phyloP scores from a whole-genome alignment of 2,113 vertebrate genomes.

The Dicentrarchus labrax region DNA sequence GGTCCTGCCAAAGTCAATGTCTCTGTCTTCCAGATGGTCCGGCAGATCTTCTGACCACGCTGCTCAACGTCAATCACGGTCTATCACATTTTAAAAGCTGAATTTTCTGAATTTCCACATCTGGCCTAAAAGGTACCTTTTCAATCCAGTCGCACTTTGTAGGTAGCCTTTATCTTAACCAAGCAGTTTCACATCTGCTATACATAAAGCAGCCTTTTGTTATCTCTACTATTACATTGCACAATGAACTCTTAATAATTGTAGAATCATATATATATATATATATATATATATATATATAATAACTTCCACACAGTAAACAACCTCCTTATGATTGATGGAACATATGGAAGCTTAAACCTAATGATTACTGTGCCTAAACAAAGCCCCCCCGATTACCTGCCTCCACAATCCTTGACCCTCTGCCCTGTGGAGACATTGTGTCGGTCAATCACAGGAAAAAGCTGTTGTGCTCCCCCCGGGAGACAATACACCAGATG shows the following conservation, averaged over 20 bases:
- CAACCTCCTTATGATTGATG: background rate
- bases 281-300: too few relatives aligned
- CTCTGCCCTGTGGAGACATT: conserved; percentile 16
- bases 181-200: background rate
- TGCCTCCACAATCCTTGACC: conserved; percentile 3
- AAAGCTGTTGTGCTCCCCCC: conserved; percentile 16
- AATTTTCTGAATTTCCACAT: background rate
- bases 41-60: background rate
- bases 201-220: background rate
- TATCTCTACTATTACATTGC: background rate
- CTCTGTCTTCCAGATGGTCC: background rate
- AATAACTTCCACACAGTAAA: background rate
- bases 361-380: background rate
- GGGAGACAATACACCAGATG: conserved; percentile 20
- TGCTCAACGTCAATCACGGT: background rate
- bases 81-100: background rate
- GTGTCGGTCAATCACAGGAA: conserved; percentile 28
- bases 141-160: background rate
- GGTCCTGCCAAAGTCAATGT: background rate
- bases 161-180: background rate
- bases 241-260: background rate
- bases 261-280: too few relatives aligned
- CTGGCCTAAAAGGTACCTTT: background rate
- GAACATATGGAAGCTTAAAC: background rate
- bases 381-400: background rate